Base-by-base conservation (phyloP, 2,113 vertebrate species). In the Cyprinodon variegatus region DNA sequence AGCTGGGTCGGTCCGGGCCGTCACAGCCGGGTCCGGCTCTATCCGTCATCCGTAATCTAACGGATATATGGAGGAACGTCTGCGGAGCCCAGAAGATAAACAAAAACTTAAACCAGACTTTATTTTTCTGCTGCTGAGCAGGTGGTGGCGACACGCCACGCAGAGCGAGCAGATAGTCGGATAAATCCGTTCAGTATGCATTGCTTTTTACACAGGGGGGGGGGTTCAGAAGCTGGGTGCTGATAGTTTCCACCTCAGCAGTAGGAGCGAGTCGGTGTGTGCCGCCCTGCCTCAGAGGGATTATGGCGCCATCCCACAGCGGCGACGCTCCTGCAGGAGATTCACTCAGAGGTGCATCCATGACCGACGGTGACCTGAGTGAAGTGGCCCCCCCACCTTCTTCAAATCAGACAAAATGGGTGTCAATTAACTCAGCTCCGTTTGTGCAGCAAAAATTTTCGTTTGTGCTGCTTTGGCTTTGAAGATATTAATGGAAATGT, bases 151-250 rank as follows among this genome's bases (percentile, higher is more conserved):
- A 45, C 43, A 45, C 43, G 43, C 43, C 43, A 45, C 43, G 11
- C 9, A 45, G 9, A 45, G 43, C n/a, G 50, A 57, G 17, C 17
- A 9, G 50, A 57, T 3, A 57, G 6, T 57, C 50, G 9, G 50
- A 57, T n/a, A 57, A 57, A 57, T n/a, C 89, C 81, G 90, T 90
- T 89, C 53, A 59, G 82, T 86, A 90, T 91, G 86, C 86, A 90
- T 89, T 88, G 85, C 83, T 85, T 88, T 77, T 74, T 83, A 86
- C 91, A 85, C 92, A 29, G 1, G 29, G 69, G 79, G 91, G 89
- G 90, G 91, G 89, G 90, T 91, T 86, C 88, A 76, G 43, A 79
- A 77, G 76, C 72, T 57, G 14, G 37, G 12, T 9, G 41, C 41
- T 41, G 41, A 41, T 41, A 41, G 41, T 41, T 41, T 41, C 41